Base-by-base conservation (phyloP, 2,797 vertebrate species). In the Trematomus bernacchii region DNA sequence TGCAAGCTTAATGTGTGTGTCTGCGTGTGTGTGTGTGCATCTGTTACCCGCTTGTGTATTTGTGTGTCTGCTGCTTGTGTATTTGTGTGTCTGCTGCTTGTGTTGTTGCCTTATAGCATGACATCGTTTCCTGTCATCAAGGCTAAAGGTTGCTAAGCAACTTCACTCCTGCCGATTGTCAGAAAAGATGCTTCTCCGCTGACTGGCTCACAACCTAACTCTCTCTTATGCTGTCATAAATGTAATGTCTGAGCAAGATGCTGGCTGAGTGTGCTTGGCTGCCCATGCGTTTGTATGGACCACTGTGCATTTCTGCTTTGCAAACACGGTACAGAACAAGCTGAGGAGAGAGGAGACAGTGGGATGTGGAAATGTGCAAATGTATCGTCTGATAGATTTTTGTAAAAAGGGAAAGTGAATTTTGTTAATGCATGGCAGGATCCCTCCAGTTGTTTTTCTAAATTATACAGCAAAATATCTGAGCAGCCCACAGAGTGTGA, bases 61-160 rank as follows among this genome's bases (percentile, higher is more conserved):
- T 44, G 57, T 68, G 72, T 71, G 76, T 80, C 71, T 77, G 19
- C 30, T 15, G 66, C 58, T 61, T 79, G 44, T 87, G 76, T 7
- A 19, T 81, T 52, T 44, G 57, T 68, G 72, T 71, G 76, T 80
- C 71, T 77, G 19, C 30, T 15, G 66, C 58, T 61, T 79, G 44
- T 87, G 76, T 7, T 87, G 84, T 83, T 78, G 59, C 85, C 76
- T 71, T 23, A 58, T 55, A 68, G 72, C 46, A 3, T 87, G 75
- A 81, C 87, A 91, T 92, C 73, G 90, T 89, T 93, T 94, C 80
- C 89, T 89, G 84, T 91, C 87, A 85, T 87, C 90, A 85, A 94
- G 93, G 94, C 92, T 92, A 94, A 94, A 95, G 92, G 94, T 95
- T 95, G 93, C 94, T 93, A 84, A 87, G 94, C 94, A 95, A 95